Evolutionary conservation across 2,888 invertebrate genomes (phyloP), one percentile per base, ranked within the genome.

Genomic region (Cepaea hortensis): DNA sequence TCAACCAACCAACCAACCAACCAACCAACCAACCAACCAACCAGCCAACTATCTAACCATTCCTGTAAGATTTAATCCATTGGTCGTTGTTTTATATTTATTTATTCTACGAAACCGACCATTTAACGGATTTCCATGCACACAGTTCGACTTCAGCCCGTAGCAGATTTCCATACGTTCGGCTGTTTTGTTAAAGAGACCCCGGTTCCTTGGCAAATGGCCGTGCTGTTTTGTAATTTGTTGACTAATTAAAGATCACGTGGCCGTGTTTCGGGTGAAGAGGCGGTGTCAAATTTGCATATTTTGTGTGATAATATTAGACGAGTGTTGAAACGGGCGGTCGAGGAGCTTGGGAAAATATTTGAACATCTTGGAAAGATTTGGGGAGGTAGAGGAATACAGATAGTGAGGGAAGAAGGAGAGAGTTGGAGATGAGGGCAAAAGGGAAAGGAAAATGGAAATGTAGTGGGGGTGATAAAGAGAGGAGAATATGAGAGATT

Each of bases 221-320:
- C 15, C 5, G 15, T 23, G 61, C 11, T 62, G 62, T 79, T 79
- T 79, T 79, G 62, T 62, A 62, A 79, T 79, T 79, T 79, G 79
- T 62, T 62, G 35, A 35, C 62, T 46, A 62, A 79, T 79, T 62
- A 79, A 62, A 79, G 20, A 62, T 23, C 79, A 62, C 79, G 62
- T 79, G 79, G 35, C 35, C 35, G 3, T 23, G 62, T 35, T 6
- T 6, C 62, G 15, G 2, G 23, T 35, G 23, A 79, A 62, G 61
- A 46, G 62, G 79, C 62, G 79, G 62, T 79, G 79, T 62, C 62
- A 79, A 79, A 79, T 79, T 79, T 79, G 79, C 79, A 79, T 79
- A 79, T 79, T 79, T 61, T 61, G 15, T 79, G 62, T 55, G 79
- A 79, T 35, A 79, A 79, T 79, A 79, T 15, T 18, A 15, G 62